phyloP scores from a whole-genome alignment of 2,113 vertebrate species.

The Paraplagusia blochii region DNA sequence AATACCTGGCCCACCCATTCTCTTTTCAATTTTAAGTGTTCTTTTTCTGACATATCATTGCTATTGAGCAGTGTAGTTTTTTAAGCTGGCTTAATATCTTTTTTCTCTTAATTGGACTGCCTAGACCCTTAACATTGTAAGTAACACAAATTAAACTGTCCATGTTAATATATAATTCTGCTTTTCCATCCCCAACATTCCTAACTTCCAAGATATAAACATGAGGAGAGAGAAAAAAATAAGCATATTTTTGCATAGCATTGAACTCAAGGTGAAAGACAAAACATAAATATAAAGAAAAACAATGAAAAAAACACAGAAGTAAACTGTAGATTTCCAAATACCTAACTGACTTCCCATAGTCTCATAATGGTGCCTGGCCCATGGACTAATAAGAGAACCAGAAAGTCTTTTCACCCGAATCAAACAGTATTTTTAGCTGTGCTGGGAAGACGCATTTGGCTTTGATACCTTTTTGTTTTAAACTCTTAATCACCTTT shows the following conservation, averaged over 20 bases:
- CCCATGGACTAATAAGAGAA: no score
- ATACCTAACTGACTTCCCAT: not conserved
- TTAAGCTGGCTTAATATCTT: no score
- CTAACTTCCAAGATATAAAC: no score
- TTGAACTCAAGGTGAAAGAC: not conserved
- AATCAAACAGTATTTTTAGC: not conserved
- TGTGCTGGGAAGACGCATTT: not conserved
- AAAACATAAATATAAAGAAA: not conserved
- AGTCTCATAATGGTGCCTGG: no score
- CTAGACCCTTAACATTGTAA: conserved; percentile 13
- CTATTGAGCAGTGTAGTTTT: no score
- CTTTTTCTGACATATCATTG: no score
- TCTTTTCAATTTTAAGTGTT: no score
- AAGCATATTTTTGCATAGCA: not conserved
- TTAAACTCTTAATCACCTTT: not conserved
- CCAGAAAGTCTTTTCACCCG: no score
- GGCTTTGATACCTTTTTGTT: not conserved
- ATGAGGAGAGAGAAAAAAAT: no score
- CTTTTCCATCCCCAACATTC: not conserved
- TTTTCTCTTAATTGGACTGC: no score
- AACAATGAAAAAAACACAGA: not conserved
- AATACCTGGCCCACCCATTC: no score
- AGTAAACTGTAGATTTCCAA: not conserved
- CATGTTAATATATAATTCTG: not conserved
- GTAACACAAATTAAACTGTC: not conserved